Base-by-base conservation (phyloP, 2,888 invertebrate genomes). In the Tiliacea aurago region DNA sequence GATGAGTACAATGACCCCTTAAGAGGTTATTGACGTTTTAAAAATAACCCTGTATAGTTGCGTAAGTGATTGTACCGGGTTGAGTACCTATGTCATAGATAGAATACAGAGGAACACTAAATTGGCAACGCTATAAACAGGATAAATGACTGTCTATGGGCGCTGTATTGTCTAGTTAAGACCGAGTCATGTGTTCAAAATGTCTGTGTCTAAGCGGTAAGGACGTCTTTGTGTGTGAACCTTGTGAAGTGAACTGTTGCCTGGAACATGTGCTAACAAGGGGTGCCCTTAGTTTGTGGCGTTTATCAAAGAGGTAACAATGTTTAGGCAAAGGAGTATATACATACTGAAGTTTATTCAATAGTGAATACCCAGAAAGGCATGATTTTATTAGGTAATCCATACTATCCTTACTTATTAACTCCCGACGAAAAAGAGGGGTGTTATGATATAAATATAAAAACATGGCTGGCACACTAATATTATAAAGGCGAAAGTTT, bases 141-240 rank as follows among this genome's bases (percentile, higher is more conserved):
- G 81, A 84, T 76, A 84, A 81, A 81, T 81, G 61, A 43, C 37
- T 70, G 63, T 66, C 51, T 70, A 71, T 80, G 68, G 69, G 23
- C 63, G 64, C 49, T 63, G 64, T 75, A 78, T 75, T 82, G 68
- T 72, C 66, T 81, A 72, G 73, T 73, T 78, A 78, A 37, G 81
- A 74, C 67, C 20, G 64, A 61, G 73, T 41, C 67, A 49, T 74
- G 67, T 82, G 71, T 79, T 69, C 51, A 51, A n/a, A 78, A 73
- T 67, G 67, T 71, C 53, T 75, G 23, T 61, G 58, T 71, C 33
- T 61, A 61, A 13, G 20, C 13, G 43, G n/a, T 58, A n/a, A 75
- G 73, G 53, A 65, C 53, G 65, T 62, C 73, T 80, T 69, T 82
- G 73, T 78, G 67, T 76, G 58, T 69, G n/a, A n/a, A n/a, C n/a